Base-by-base conservation (phyloP, 2,113 vertebrate genomes). In the Cyanocitta stelleri region DNA sequence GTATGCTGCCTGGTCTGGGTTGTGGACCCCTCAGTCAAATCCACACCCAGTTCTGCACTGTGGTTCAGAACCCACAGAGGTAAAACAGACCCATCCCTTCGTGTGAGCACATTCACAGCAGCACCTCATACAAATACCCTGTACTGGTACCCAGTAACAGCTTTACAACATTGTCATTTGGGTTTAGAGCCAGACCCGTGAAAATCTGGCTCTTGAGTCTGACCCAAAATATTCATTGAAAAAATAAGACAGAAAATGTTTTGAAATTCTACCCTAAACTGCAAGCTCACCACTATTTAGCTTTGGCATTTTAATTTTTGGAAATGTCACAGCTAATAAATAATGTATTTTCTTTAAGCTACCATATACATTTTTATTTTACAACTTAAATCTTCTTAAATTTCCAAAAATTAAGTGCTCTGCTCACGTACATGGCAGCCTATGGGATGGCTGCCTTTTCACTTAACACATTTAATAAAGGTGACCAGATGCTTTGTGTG, bases 401-500 rank as follows among this genome's bases (percentile, higher is more conserved):
- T 87, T 79, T 85, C 69, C 16, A 78, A 52, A 87, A 49, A 87
- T 78, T 29, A 68, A 46, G 29, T 17, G 44, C 30, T 81, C 80
- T 39, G 19, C 61, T 90, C 96, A 92, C 6, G 21, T 84, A n/a
- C 41, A 2, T 11, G 16, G 51, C 92, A 84, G 62, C 83, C 86
- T 93, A 90, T 92, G 88, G 88, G 69, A 92, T 35, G 62, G 80
- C 73, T 73, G 69, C 73, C 46, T 94, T 87, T 94, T 82, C 71
- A 93, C 86, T 96, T 95, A 93, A 93, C 94, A 92, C 76, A 35
- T 87, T 93, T 95, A 93, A 93, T 87, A 96, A 96, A 97, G 96
- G 96, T 96, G 95, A 96, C 96, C 96, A 97, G 96, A 94, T 96
- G 96, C 90, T 95, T 96, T 96, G 96, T 94, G 86, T 85, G 96